Base-by-base conservation (phyloP, 2,113 vertebrate species). In the Gymnobelideus leadbeateri region DNA sequence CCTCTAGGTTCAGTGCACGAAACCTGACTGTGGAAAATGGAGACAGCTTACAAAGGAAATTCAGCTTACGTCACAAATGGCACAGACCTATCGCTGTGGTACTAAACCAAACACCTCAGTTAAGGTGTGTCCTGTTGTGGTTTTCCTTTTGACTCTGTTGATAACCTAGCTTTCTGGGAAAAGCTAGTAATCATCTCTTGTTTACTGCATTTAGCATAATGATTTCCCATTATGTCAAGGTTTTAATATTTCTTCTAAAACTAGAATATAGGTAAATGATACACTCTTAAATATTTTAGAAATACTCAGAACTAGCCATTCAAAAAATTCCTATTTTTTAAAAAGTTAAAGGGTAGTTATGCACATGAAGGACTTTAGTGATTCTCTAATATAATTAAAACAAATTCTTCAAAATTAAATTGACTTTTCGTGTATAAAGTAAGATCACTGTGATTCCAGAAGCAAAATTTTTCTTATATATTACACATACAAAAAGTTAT, bases 1-100 rank as follows among this genome's bases (percentile, higher is more conserved):
- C 77, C 91, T 90, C 50, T 97, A 99, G 99, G 99, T 99, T 96
- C 99, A 99, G 95, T 99, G 99, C 96, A 99, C 99, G 77, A 99
- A 99, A 89, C 98, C 98, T 0, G 99, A 99, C 91, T 99, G 99
- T 97, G 98, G 99, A 46, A 99, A 99, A 95, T 99, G 99, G 99
- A 99, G 99, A 94, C 99, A 99, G 97, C 98, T 99, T 95, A 99
- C 99, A 93, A 99, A 99, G 98, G 99, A 99, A 97, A 99, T 99
- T 94, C 99, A 99, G 77, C 99, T 99, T 91, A 99, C 99, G 9
- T 97, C 99, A 21, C 98, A 99, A 37, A 98, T 99, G n/a, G 99
- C 99, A 28, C 98, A 98, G 95, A 98, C 99, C 0, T 99, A 99
- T 96, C 99, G 99, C 96, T 99, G 99, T 96, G 99, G 99, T 14